These are phyloP conservation scores for Bucco capensis DNA, from an alignment of 2,113 vertebrate species.

Conservation along the genomic window DNA sequence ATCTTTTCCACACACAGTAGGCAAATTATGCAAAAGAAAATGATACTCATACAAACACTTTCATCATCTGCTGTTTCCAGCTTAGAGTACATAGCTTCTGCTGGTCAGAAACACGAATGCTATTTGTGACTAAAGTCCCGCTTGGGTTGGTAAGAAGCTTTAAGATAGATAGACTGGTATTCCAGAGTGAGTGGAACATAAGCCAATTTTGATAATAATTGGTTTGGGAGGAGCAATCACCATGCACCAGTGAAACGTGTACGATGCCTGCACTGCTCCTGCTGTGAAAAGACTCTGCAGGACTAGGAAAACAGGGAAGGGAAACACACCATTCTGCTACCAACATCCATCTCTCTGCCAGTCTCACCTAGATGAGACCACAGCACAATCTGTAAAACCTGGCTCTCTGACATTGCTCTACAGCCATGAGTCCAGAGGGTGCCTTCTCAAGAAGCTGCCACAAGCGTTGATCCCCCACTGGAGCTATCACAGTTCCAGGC, in stretches of 20 bases:
- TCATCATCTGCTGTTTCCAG: not conserved
- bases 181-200: not conserved
- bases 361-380: not conserved
- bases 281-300: not conserved
- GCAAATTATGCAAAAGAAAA: not conserved
- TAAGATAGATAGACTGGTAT: not conserved
- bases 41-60: not conserved
- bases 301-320: not conserved
- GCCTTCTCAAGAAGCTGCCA: not conserved
- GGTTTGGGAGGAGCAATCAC: not conserved
- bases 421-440: accelerated
- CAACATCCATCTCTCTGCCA: not conserved
- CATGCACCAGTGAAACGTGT: accelerated
- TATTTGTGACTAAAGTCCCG: not conserved
- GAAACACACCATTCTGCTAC: not conserved
- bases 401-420: not conserved
- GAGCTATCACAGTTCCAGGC: not conserved
- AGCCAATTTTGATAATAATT: not conserved
- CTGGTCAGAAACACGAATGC: not conserved
- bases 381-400: not conserved
- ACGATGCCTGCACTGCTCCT: too few species aligned
- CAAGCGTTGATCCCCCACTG: accelerated
- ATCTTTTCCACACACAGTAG: not conserved
- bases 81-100: not conserved
- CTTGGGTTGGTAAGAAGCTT: not conserved